Conservation (phyloP, 2,888 invertebrate species). For the Drosophila vallismaia region DNA sequence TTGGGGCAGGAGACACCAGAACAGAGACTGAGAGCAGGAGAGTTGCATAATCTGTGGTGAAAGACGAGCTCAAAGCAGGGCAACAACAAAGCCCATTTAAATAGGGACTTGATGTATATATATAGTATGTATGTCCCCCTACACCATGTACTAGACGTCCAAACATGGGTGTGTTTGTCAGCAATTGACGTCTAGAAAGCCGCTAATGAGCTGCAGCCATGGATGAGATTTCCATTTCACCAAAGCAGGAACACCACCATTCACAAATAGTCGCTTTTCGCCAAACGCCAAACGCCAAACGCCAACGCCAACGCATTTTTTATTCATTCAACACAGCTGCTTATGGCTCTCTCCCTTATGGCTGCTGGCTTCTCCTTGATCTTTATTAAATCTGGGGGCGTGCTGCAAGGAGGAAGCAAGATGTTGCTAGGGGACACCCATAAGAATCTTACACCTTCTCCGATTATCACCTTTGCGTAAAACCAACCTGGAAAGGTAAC, state of each 20-base stretch:
- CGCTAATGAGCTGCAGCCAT: constrained; percentile 56
- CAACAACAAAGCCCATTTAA: constrained; percentile 35
- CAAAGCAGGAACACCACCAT: constrained; percentile 16
- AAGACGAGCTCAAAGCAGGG: constrained; percentile 30
- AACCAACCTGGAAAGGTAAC: not conserved
- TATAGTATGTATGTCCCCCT: constrained; percentile 2
- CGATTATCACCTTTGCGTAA: not conserved
- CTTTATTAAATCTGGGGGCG: constrained; percentile 11
- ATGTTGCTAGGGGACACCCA: constrained; percentile 37
- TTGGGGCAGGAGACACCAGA: constrained; percentile 3
- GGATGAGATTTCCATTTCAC: constrained; percentile 4
- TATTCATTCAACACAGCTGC: constrained; percentile 19
- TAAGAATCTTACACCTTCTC: not conserved
- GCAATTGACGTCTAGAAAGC: constrained; percentile 65
- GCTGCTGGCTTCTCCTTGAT: constrained; percentile 21
- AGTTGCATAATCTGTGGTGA: constrained; percentile 44
- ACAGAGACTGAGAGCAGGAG: constrained; percentile 3
- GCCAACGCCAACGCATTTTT: constrained; percentile 19
- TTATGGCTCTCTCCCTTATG: not conserved
- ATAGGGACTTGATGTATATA: constrained; percentile 20
- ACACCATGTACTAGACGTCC: not conserved
- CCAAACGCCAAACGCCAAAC: no score
- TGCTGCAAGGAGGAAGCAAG: not conserved
- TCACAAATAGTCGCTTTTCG: constrained; percentile 5
- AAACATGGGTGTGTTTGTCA: constrained; percentile 6